Percentiles rank a stretch among this genome's conserved stretches.
phyloP scores from a whole-genome alignment of 2,113 vertebrate genomes.

The Genyomyrus donnyi region DNA sequence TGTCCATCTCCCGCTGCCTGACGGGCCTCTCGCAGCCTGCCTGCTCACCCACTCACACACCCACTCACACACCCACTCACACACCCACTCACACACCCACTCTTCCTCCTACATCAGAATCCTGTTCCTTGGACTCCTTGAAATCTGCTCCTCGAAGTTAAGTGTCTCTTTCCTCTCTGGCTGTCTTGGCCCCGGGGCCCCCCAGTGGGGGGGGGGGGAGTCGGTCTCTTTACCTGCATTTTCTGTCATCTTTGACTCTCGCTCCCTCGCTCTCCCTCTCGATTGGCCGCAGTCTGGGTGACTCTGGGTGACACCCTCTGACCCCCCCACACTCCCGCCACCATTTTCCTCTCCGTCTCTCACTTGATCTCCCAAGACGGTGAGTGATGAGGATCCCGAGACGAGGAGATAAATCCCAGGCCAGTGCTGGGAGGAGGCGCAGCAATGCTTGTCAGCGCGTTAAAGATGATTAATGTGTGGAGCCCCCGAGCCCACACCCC shows the following conservation, averaged over 20 bases:
- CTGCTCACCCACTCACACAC: background rate
- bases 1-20: background rate
- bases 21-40: background rate
- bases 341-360: constrained; percentile 36
- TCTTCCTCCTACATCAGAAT: constrained; percentile 16
- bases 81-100: background rate
- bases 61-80: background rate
- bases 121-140: background rate
- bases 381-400: constrained; percentile 73
- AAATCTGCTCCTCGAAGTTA: background rate
- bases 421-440: constrained; percentile 34
- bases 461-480: constrained; percentile 99
- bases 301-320: background rate
- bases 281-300: background rate
- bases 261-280: constrained; percentile 20
- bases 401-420: constrained; percentile 75
- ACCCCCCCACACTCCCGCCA: constrained; percentile 40
- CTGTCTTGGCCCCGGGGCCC: background rate
- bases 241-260: constrained; percentile 24
- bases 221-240: too few species aligned
- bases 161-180: constrained; percentile 31
- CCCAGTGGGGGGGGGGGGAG: background rate
- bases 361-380: constrained; percentile 58
- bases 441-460: constrained; percentile 80
- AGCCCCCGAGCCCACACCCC: constrained; percentile 49